These are phyloP conservation scores for Okapia johnstoni DNA, from an alignment of 2,113 vertebrate genomes.

Conservation along the genomic window DNA sequence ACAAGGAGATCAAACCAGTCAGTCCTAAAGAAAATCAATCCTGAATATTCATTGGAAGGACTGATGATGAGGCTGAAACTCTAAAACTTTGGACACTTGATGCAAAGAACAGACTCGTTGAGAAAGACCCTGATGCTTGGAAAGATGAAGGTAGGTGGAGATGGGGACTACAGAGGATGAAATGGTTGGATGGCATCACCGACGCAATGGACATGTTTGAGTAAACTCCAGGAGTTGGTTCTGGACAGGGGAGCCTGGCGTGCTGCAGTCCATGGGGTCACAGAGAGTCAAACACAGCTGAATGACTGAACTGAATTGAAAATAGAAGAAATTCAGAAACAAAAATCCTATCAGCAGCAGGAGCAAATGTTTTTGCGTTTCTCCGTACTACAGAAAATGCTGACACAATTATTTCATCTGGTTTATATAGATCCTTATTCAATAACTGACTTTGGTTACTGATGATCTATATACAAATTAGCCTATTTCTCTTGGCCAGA, in stretches of 20 bases:
- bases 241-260: background rate
- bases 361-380: background rate
- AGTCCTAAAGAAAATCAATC: background rate
- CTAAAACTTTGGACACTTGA: background rate
- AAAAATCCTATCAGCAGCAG: accelerated
- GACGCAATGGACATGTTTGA: background rate
- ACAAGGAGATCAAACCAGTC: background rate
- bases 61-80: background rate
- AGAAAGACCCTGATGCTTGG: background rate
- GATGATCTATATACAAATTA: background rate
- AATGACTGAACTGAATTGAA: background rate
- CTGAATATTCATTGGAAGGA: background rate
- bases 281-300: background rate
- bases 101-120: background rate
- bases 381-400: background rate
- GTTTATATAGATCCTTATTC: background rate
- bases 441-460: background rate
- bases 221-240: background rate
- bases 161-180: background rate
- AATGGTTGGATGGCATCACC: background rate
- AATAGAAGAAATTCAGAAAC: background rate
- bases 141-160: background rate
- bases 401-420: background rate
- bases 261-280: background rate
- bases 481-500: background rate